phyloP scores from a whole-genome alignment of 2,797 vertebrate genomes.

The Microctenopoma stevenorrisi region DNA sequence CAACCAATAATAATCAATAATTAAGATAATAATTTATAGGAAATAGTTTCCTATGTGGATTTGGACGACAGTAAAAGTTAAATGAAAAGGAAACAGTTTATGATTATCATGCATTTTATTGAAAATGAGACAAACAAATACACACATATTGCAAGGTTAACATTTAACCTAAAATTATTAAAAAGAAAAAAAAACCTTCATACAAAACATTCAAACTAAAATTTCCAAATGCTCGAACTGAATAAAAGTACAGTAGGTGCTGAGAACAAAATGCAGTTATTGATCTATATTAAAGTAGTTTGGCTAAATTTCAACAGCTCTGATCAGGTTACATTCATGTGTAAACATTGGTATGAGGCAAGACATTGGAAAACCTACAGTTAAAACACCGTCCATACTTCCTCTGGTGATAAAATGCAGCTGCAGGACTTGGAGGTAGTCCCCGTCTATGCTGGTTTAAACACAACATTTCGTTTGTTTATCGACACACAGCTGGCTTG shows the following conservation, averaged over 20 bases:
- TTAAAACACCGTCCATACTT: slow-evolving; percentile 35
- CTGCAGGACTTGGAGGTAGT: slow-evolving; percentile 57
- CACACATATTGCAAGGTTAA: slow-evolving; percentile 70
- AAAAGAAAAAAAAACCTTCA: slow-evolving; percentile 49
- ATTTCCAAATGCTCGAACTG: slow-evolving; percentile 48
- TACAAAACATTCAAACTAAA: slow-evolving; percentile 70
- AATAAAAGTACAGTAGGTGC: slow-evolving; percentile 48
- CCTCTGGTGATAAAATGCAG: slow-evolving; percentile 35
- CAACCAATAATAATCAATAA: no score
- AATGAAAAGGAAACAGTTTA: slow-evolving; percentile 1
- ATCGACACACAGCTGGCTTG: slow-evolving; percentile 34
- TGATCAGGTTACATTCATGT: slow-evolving; percentile 82
- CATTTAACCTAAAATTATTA: slow-evolving; percentile 64
- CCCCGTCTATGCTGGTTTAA: slow-evolving; percentile 63
- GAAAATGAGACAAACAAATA: slow-evolving; percentile 72
- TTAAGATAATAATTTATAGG: no score
- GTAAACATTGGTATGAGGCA: slow-evolving; percentile 82
- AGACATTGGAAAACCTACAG: slow-evolving; percentile 62
- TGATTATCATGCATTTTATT: slow-evolving; percentile 82
- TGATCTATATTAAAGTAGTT: slow-evolving; percentile 72
- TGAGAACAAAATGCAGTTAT: slow-evolving; percentile 62
- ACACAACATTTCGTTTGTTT: slow-evolving; percentile 47
- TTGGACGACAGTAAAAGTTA: no score
- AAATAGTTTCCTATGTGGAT: no score
- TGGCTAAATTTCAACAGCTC: slow-evolving; percentile 70